Percentiles rank a stretch among this genome's conserved stretches.
Evolutionary conservation across 2,797 vertebrate genomes (phyloP).

Genomic region (Zalophus californianus): DNA sequence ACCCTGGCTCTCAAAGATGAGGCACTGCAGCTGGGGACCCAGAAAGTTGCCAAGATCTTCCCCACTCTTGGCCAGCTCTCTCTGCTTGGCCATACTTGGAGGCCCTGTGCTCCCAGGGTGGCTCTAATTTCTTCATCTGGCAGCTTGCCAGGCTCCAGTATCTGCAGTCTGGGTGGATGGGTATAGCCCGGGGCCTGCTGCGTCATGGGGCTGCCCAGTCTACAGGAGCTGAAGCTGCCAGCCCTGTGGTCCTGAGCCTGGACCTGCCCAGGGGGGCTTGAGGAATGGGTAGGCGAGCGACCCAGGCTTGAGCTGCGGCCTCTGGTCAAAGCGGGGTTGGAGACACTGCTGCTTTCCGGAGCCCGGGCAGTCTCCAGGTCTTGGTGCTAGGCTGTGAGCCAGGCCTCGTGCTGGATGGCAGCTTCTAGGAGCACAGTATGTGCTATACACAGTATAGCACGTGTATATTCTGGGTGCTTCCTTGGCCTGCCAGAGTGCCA

Average conservation of each 20-base stretch:
- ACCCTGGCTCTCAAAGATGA: slow-evolving; percentile 30
- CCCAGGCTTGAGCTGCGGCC: neutral
- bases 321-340: neutral
- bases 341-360: neutral
- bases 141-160: slow-evolving; percentile 28
- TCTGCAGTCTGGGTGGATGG: neutral
- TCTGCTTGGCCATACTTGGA: slow-evolving; percentile 35
- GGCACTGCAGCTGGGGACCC: slow-evolving; percentile 24
- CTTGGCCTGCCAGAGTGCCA: slow-evolving; percentile 56
- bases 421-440: neutral
- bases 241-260: fast-evolving
- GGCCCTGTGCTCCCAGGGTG: slow-evolving; percentile 29
- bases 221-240: neutral
- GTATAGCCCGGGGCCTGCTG: neutral
- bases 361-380: slow-evolving; percentile 1
- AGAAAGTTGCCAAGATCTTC: slow-evolving; percentile 47
- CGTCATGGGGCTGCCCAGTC: neutral
- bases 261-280: neutral
- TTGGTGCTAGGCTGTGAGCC: neutral
- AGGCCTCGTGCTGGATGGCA: neutral
- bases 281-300: slow-evolving; percentile 51
- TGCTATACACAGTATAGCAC: no score
- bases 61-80: slow-evolving; percentile 34
- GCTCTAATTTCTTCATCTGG: slow-evolving; percentile 39
- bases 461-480: neutral